Percentiles rank a stretch among this genome's conserved stretches.
Evolutionary conservation across 2,113 vertebrate species (phyloP).

Genomic region (Enhydra lutris): DNA sequence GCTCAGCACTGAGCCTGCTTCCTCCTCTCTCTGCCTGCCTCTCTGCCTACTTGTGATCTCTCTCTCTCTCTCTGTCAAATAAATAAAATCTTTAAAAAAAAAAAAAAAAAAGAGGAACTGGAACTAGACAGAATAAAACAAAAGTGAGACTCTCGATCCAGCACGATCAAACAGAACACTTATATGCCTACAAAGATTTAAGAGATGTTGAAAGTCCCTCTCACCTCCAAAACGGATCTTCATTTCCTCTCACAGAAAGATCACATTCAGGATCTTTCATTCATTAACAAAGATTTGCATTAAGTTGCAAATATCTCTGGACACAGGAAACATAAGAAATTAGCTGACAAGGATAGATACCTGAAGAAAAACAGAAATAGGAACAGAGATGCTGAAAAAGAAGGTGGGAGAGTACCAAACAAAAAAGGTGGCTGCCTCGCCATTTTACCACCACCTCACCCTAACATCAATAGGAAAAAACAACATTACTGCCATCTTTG

Average conservation of each 20-base stretch:
- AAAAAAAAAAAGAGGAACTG: not conserved
- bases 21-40: no score
- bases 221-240: not conserved
- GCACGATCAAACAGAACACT: not conserved
- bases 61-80: no score
- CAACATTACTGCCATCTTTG: not conserved
- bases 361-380: slow-evolving; percentile 15
- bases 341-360: not conserved
- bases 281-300: slow-evolving; percentile 44
- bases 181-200: not conserved
- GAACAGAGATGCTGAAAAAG: slow-evolving; percentile 9
- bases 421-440: not conserved
- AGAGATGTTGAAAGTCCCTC: not conserved
- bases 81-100: no score
- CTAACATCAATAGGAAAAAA: not conserved
- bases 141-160: not conserved
- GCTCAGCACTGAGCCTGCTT: no score
- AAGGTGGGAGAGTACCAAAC: not conserved
- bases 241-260: not conserved
- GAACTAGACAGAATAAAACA: not conserved
- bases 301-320: slow-evolving; percentile 1
- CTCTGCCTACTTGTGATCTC: no score
- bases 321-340: slow-evolving; percentile 16
- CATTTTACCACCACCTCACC: slow-evolving; percentile 6
- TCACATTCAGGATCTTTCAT: not conserved